Evolutionary conservation across 35 echinoderm and acorn worm species (phyloP).

Genomic region (Diadema setosum): DNA sequence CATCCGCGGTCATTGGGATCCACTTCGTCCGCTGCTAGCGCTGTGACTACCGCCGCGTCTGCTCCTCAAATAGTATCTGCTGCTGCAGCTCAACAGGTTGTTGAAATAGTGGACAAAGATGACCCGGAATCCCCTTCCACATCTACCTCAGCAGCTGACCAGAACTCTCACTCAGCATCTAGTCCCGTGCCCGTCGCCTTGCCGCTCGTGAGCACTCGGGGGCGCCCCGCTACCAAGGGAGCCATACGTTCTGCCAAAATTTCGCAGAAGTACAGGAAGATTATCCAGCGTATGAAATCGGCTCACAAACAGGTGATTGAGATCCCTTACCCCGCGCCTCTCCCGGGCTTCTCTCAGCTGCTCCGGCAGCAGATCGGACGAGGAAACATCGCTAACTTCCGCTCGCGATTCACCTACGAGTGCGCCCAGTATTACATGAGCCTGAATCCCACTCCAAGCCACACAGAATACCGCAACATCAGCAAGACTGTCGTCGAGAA

Average conservation of each 20-base stretch:
- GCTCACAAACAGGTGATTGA: background rate
- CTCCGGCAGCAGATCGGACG: slow-evolving; percentile 50
- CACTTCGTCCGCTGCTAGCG: background rate
- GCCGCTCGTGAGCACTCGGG: background rate
- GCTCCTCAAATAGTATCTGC: background rate
- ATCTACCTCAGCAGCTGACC: background rate
- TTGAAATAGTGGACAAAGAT: background rate
- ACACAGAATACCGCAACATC: slow-evolving; percentile 67
- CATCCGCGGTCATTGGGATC: background rate
- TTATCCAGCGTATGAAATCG: slow-evolving; percentile 35
- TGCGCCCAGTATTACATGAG: slow-evolving; percentile 74
- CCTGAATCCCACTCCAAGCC: slow-evolving; percentile 51
- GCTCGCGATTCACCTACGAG: slow-evolving; percentile 59
- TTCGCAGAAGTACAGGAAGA: slow-evolving; percentile 66
- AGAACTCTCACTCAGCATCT: background rate
- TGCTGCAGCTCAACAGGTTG: background rate
- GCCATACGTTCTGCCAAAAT: slow-evolving; percentile 24
- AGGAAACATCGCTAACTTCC: slow-evolving; percentile 58
- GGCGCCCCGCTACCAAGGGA: slow-evolving; percentile 22
- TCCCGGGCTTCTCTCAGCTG: slow-evolving; percentile 51
- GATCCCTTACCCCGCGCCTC: slow-evolving; percentile 47
- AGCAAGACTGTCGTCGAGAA: slow-evolving; percentile 51
- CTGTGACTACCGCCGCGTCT: background rate
- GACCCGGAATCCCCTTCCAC: background rate
- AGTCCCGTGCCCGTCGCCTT: background rate